Percentiles rank a stretch among this genome's conserved stretches.
These are phyloP conservation scores for Chrysotoxum bicinctum DNA, from an alignment of 2,888 invertebrate genomes.

Conservation along the genomic window DNA sequence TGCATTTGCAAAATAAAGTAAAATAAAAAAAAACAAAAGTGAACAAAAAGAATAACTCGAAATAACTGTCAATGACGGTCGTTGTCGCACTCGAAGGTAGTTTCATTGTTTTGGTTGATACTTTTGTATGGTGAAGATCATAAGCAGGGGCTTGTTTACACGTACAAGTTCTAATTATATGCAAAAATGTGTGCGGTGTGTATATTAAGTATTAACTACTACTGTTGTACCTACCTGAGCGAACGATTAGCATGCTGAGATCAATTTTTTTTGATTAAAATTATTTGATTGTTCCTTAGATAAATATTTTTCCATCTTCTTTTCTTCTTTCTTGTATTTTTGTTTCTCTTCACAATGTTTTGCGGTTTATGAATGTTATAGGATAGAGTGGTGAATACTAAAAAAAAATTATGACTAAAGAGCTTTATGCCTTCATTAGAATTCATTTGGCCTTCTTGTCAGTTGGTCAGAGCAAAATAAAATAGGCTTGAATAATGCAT, in stretches of 20 bases:
- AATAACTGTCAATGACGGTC: constrained; percentile 65
- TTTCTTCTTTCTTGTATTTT: not conserved
- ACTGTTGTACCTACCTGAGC: constrained; percentile 3
- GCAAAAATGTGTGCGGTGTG: constrained; percentile 38
- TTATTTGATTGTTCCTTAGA: constrained; percentile 36
- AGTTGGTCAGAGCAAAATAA: not conserved
- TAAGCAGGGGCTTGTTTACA: constrained; percentile 18
- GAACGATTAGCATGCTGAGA: constrained; percentile 52
- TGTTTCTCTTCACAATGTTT: constrained; percentile 14
- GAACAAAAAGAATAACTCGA: constrained; percentile 20
- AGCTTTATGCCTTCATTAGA: constrained; percentile 43
- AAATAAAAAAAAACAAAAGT: not conserved
- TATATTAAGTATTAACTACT: not conserved
- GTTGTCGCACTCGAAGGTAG: constrained; percentile 34
- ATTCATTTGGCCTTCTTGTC: constrained; percentile 37
- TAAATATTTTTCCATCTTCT: not conserved
- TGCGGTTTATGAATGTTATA: constrained; percentile 39
- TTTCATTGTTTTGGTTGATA: constrained; percentile 4
- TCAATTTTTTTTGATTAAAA: constrained; percentile 60
- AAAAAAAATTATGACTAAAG: not conserved
- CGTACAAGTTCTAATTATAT: constrained; percentile 54
- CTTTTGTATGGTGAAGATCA: not conserved
- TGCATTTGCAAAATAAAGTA: constrained; percentile 12
- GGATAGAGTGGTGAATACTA: constrained; percentile 50
- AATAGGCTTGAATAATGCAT: not conserved